phyloP scores from a whole-genome alignment of 2,113 vertebrate genomes.

The Ptychochromis oligacanthus region DNA sequence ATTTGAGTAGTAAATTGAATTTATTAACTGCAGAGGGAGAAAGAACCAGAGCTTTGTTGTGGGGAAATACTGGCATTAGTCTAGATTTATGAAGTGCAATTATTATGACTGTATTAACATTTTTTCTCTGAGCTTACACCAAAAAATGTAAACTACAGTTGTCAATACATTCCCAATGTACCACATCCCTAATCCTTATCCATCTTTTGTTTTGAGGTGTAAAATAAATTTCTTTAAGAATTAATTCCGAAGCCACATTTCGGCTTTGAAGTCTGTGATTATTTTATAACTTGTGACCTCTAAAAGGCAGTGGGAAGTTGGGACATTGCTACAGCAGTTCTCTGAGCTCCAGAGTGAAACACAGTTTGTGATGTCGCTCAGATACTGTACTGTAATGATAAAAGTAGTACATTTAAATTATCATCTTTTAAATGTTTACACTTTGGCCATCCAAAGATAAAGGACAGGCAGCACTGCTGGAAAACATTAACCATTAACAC shows the following conservation, averaged over 20 bases:
- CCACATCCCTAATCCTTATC: constrained; percentile 75
- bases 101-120: constrained; percentile 85
- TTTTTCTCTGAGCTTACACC: constrained; percentile 85
- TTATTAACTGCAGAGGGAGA: constrained; percentile 73
- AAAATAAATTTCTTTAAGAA: constrained; percentile 85
- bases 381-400: not conserved
- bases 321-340: constrained; percentile 26
- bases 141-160: constrained; percentile 83
- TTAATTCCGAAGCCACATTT: constrained; percentile 74
- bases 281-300: constrained; percentile 59
- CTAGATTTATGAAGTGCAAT: constrained; percentile 86
- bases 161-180: constrained; percentile 85
- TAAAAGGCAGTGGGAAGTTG: constrained; percentile 30
- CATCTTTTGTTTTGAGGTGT: constrained; percentile 80
- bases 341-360: constrained; percentile 24
- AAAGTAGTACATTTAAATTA: constrained; percentile 8
- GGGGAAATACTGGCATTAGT: constrained; percentile 80
- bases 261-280: constrained; percentile 76
- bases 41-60: constrained; percentile 67
- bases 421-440: constrained; percentile 49
- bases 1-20: constrained; percentile 82
- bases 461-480: not conserved
- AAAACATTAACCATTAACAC: not conserved
- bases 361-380: not conserved
- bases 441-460: constrained; percentile 34